Evolutionary conservation across 2,113 vertebrate species (phyloP), one percentile per base, ranked within the genome.

Genomic region (Polypterus bichir): DNA sequence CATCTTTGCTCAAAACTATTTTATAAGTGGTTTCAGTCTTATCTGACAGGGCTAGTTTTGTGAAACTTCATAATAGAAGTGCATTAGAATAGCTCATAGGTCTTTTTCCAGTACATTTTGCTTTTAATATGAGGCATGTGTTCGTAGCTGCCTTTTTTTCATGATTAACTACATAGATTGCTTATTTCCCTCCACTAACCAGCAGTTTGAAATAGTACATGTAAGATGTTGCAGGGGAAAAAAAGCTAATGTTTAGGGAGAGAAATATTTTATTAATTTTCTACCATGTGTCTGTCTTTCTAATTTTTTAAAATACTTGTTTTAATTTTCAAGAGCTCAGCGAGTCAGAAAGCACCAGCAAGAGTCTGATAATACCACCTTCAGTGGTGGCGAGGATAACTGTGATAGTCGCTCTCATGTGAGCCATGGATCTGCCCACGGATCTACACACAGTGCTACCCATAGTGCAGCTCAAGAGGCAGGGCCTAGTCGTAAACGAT

Each of bases 311-410:
- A 27, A n/a, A 10, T 9, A 9, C 2, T 27, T 27, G 27, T 27
- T 27, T 27, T 27, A 27, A 27, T 27, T 6, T 51, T 51, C 9
- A 77, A 93, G 91, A 75, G 88, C 88, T 49, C 90, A 92, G 67
- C 82, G 91, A 1, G 88, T 87, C 54, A 83, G 91, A 67, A 88
- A 87, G 67, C 84, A 84, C 8, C 83, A 84, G 0, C 87, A 90
- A 62, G 91, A 91, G 49, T 88, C 90, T 0, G 89, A 92, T 74
- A 90, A 89, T 72, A 85, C 87, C 10, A 88, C 91, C 1, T 87
- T 91, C 84, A 94, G 91, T 11, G 91, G 91, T 0, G 91, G 84
- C 0, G 91, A 94, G 70, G 91, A 92, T 53, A 88, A 89, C 52
- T 86, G 82, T 0, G 87, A 89, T 65, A 73, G 83, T 3, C 85